Base-by-base conservation (phyloP, 2,113 vertebrate species). In the Probosciger aterrimus region DNA sequence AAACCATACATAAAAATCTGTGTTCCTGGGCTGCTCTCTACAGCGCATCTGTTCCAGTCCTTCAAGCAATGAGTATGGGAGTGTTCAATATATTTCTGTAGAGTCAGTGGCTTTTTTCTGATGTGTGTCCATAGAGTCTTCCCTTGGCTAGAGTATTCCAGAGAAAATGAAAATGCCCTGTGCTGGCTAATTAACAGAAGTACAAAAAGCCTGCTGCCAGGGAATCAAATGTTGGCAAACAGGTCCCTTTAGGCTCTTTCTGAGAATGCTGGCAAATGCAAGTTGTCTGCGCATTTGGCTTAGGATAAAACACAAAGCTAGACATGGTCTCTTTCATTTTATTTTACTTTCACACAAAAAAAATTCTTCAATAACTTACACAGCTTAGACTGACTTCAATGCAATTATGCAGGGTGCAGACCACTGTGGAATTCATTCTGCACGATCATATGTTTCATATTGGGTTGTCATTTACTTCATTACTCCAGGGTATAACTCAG, bases 141-240 rank as follows among this genome's bases (percentile, higher is more conserved):
- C 85, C 92, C 90, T 97, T 80, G 85, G 79, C 64, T 81, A 59
- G 64, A 44, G 27, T 25, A 55, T 90, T 96, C 62, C 73, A 88
- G 59, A 77, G 76, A 86, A 94, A 59, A 31, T 22, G 67, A 74
- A 95, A 96, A 70, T 74, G 85, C 70, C n/a, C 69, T 86, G 60
- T 74, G 52, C 75, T 75, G 55, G 63, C 68, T 92, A 95, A 96
- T 96, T 96, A 96, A 93, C 15, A 4, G 65, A 80, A 95, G 68
- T 71, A 88, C 30, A 68, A 49, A 91, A 91, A 70, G 8, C 53
- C 71, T 73, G 14, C 33, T 96, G 96, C 93, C 85, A 95, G 79
- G 79, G 88, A 96, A 83, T 95, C 55, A 81, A 78, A 92, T 81
- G 64, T 68, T 96, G 94, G 82, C 90, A 94, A 97, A 95, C 88